Conservation (phyloP, 2,888 invertebrate genomes). For the Gibbula magus region DNA sequence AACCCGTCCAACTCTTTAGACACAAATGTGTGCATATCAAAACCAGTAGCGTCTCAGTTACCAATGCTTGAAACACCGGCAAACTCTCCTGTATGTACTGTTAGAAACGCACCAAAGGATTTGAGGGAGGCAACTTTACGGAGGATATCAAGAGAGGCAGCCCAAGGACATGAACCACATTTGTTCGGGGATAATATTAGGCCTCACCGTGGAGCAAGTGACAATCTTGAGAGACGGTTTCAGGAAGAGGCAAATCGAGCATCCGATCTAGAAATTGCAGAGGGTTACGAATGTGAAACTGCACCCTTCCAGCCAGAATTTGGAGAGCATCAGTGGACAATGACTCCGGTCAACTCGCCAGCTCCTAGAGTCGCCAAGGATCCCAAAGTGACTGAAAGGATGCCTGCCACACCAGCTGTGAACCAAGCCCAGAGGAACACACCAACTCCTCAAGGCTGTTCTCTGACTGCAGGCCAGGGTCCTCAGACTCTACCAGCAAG, state of each 20-base stretch:
- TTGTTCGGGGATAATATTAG: not conserved
- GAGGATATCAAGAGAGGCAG: not conserved
- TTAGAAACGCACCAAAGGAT: not conserved
- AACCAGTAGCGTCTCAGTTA: slow-evolving; percentile 13
- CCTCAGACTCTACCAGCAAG: slow-evolving; percentile 4
- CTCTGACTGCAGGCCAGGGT: not conserved
- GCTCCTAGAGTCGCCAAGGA: not conserved
- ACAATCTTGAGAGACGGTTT: slow-evolving; percentile 3
- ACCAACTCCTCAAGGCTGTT: not conserved
- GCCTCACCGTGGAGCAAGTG: not conserved
- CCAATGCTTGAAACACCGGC: slow-evolving; percentile 18
- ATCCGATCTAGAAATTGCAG: not conserved
- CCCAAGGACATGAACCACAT: not conserved
- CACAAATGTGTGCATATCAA: slow-evolving; percentile 22
- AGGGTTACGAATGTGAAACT: not conserved
- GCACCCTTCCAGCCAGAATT: not conserved
- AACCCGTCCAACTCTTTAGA: not conserved
- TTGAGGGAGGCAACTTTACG: not conserved
- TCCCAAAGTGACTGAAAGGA: not conserved
- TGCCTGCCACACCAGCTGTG: not conserved
- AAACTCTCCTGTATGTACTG: slow-evolving; percentile 19
- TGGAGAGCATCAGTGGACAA: not conserved
- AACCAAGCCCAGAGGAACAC: not conserved
- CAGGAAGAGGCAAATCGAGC: not conserved
- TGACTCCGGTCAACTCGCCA: slow-evolving; percentile 7